Evolutionary conservation across 1,140 invertebrate species (phyloP), one percentile per base, ranked within the genome.

Genomic region (Bombus balteatus): DNA sequence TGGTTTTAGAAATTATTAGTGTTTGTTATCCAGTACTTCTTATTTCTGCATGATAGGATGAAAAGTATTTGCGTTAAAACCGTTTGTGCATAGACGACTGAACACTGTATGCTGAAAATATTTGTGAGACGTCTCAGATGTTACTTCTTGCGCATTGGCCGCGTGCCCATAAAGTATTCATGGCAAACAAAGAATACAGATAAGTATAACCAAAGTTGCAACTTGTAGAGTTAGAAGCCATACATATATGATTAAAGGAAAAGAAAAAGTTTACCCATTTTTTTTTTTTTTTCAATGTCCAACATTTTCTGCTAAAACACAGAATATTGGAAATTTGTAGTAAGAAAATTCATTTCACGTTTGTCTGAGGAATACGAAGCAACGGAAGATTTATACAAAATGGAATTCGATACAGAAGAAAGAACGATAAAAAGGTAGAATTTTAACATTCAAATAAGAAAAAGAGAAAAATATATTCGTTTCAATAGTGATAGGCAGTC

Each of bases 81-180:
- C 8, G 18, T 25, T 43, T 37, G 28, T 43, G 25, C 28, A 32
- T 13, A 6, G 39, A 43, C 39, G 53, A 74, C 80, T 28, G 39
- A 74, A 41, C 9, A 39, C 57, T 28, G 5, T 47, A 10, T 10
- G 47, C 57, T 75, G 22, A 79, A 75, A 57, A 47, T 75, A 13
- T 28, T 28, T 43, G 6, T 12, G 12, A n/a, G 28, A n/a, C 12
- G 22, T 62, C 22, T 43, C 12, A 5, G 5, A 74, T 13, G 25
- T 10, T 37, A 32, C 37, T 57, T 62, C 70, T 65, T 28, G 39
- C n/a, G 9, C 8, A 75, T 74, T 25, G 57, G 18, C 22, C 59
- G 43, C 15, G 13, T 59, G 12, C 41, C 22, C 15, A 82, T 82
- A 37, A 62, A 82, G 62, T 82, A 82, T 82, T 82, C 39, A 79